Conservation (phyloP, 2,888 invertebrate genomes). For the Cephus nigrinus region DNA sequence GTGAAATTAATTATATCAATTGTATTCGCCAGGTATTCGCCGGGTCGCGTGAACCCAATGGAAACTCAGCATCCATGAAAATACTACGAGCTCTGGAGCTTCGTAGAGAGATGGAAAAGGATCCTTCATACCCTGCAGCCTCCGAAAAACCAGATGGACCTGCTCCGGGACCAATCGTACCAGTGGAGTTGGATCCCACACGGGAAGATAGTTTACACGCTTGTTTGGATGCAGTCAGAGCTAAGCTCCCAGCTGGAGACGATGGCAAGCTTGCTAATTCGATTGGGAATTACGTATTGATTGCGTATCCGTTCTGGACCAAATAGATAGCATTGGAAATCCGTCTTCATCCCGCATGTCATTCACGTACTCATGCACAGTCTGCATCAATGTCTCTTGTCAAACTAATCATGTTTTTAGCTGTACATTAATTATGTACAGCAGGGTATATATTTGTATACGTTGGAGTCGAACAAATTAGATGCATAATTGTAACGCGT, state of each 20-base stretch:
- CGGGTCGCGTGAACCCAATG: slow-evolving; percentile 72
- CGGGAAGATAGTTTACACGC: slow-evolving; percentile 84
- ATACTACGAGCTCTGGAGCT: slow-evolving; percentile 73
- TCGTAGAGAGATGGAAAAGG: slow-evolving; percentile 67
- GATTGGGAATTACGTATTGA: background rate
- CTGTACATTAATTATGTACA: background rate
- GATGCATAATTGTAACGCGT: background rate
- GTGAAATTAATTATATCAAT: slow-evolving; percentile 4
- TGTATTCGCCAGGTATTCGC: slow-evolving; percentile 73
- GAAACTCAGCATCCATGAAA: slow-evolving; percentile 71
- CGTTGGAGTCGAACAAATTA: background rate
- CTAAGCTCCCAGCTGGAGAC: slow-evolving; percentile 85
- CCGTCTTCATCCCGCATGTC: background rate
- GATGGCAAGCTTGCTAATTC: slow-evolving; percentile 71
- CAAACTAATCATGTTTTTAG: background rate
- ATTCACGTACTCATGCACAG: background rate
- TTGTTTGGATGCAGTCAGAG: slow-evolving; percentile 81
- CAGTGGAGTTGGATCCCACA: slow-evolving; percentile 80
- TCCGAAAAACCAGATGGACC: slow-evolving; percentile 59
- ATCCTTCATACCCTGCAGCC: slow-evolving; percentile 61
- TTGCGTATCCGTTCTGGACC: background rate
- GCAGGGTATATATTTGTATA: background rate
- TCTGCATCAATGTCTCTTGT: background rate
- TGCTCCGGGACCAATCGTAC: slow-evolving; percentile 71
- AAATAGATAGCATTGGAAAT: background rate